Percentiles rank a stretch among this genome's conserved stretches.
These are phyloP conservation scores for Heliornis fulica DNA, from an alignment of 2,113 vertebrate species.

Conservation along the genomic window DNA sequence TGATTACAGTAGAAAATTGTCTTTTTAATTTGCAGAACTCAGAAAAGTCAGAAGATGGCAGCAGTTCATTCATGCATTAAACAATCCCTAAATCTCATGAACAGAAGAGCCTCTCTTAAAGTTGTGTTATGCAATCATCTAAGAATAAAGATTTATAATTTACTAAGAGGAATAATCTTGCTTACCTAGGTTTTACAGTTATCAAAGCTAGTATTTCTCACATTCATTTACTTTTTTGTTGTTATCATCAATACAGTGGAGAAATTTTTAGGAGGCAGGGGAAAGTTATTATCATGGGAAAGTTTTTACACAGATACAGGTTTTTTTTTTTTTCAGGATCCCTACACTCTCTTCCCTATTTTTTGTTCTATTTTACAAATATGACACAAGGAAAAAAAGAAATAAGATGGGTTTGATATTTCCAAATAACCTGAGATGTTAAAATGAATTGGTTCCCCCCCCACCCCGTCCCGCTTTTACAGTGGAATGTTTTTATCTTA, in stretches of 20 bases:
- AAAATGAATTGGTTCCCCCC: neutral
- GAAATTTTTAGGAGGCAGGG: neutral
- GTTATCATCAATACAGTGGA: neutral
- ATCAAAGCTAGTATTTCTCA: neutral
- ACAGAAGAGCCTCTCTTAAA: constrained; percentile 40
- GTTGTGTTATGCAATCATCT: constrained; percentile 17
- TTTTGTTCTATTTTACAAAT: neutral
- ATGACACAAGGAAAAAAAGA: neutral
- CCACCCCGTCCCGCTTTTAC: neutral
- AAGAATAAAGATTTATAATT: constrained; percentile 19
- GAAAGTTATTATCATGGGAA: neutral
- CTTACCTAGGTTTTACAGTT: neutral
- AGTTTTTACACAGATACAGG: neutral
- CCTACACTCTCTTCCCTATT: neutral
- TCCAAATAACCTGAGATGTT: neutral
- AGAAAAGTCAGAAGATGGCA: constrained; percentile 70
- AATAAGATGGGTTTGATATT: neutral
- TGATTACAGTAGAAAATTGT: constrained; percentile 16
- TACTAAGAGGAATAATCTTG: neutral
- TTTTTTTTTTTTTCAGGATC: neutral
- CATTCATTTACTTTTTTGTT: neutral
- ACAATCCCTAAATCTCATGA: constrained; percentile 27
- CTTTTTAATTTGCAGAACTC: constrained; percentile 67
- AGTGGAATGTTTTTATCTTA: neutral
- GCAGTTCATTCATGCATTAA: constrained; percentile 69